A percentile compares a stretch with the other conserved stretches of the same genome.
phyloP scores from a whole-genome alignment of 2,888 invertebrate species.

The Agonopterix alstromeriana region DNA sequence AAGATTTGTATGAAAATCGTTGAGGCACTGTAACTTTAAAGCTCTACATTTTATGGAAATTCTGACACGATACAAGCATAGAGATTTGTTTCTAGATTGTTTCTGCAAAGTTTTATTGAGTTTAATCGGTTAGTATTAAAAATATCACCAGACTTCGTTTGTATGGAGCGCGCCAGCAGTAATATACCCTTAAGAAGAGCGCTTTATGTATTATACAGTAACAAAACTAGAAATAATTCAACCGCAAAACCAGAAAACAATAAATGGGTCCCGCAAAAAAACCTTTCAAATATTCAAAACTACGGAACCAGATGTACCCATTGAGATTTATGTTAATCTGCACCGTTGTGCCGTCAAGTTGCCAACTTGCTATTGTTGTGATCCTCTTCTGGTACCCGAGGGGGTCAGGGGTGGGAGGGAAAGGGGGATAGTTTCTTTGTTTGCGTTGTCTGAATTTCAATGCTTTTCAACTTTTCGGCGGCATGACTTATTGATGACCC shows the following conservation, averaged over 20 bases:
- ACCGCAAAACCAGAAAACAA: neutral
- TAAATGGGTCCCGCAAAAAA: slow-evolving; percentile 1
- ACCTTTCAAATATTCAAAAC: slow-evolving; percentile 9
- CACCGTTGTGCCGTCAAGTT: slow-evolving; percentile 5
- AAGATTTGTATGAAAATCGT: too few species aligned
- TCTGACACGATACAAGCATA: too few species aligned
- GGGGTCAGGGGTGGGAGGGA: too few species aligned
- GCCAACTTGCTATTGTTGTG: slow-evolving; percentile 7
- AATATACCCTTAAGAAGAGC: too few species aligned
- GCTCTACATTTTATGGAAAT: too few species aligned
- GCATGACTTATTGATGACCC: too few species aligned
- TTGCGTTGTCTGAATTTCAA: slow-evolving; percentile 1
- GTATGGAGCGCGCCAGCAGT: too few species aligned
- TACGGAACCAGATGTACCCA: slow-evolving; percentile 5
- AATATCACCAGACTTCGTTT: too few species aligned
- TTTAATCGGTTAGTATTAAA: too few species aligned
- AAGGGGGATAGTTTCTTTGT: slow-evolving; percentile 5
- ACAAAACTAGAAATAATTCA: neutral
- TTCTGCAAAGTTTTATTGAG: too few species aligned
- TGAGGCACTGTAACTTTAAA: too few species aligned
- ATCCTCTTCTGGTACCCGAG: slow-evolving; percentile 2
- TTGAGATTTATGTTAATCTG: slow-evolving; percentile 11
- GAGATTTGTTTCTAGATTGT: too few species aligned
- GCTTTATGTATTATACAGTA: neutral
- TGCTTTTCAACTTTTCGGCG: neutral